These are phyloP conservation scores for Triplophysa yarkandensis DNA, from an alignment of 2,797 vertebrate genomes.

Conservation along the genomic window DNA sequence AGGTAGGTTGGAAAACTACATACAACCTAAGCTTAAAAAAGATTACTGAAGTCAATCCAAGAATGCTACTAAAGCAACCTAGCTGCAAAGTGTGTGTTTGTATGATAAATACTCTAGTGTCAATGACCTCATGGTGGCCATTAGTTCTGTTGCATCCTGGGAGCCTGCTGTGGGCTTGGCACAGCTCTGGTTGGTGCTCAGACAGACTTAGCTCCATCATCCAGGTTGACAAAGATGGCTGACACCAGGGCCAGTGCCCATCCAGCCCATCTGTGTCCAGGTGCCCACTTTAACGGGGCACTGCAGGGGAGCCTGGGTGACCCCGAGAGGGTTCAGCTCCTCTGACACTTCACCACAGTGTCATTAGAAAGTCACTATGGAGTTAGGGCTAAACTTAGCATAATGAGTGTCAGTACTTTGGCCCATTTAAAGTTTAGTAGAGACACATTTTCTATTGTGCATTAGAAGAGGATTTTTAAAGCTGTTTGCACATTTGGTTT, in stretches of 20 bases:
- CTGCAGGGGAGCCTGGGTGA: conserved; percentile 72
- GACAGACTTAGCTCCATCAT: conserved; percentile 78
- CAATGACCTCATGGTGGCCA: conserved; percentile 71
- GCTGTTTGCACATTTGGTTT: not conserved
- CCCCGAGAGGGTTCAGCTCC: conserved; percentile 68
- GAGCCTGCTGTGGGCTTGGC: conserved; percentile 78
- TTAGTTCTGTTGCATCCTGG: conserved; percentile 60
- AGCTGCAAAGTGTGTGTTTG: conserved; percentile 44
- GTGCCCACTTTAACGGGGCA: conserved; percentile 72
- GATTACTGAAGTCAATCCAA: conserved; percentile 46
- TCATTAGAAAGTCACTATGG: conserved; percentile 63
- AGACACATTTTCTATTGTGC: conserved; percentile 33
- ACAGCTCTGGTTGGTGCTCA: conserved; percentile 78
- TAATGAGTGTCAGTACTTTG: conserved; percentile 44
- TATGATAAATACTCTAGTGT: conserved; percentile 52
- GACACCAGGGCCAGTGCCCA: conserved; percentile 73
- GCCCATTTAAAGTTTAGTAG: conserved; percentile 39
- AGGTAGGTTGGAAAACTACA: too few relatives aligned
- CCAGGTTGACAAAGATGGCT: conserved; percentile 82
- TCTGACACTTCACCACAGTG: conserved; percentile 58
- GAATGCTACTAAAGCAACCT: conserved; percentile 35
- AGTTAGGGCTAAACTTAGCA: conserved; percentile 55
- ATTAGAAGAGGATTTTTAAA: not conserved
- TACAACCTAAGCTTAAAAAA: conserved; percentile 56
- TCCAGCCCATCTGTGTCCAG: conserved; percentile 78